Base-by-base conservation (phyloP, 2,888 invertebrate species). In the Lypha dubia region DNA sequence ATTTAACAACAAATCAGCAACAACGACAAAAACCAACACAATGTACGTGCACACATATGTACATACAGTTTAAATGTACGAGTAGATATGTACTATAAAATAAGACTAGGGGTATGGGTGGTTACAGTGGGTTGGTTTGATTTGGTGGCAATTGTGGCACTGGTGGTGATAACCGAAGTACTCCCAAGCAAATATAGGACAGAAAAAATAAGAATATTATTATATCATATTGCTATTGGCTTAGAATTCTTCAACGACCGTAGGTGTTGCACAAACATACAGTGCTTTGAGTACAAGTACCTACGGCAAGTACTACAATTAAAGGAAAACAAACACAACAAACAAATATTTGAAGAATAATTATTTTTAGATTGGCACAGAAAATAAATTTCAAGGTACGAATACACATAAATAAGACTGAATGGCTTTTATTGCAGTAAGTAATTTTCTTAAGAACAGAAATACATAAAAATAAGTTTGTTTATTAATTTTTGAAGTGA, bases 351-450 rank as follows among this genome's bases (percentile, higher is more conserved):
- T 56, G 5, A 22, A 41, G 58, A 35, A 8, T 17, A 38, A 70
- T 62, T 58, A 71, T 71, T 76, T 71, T 65, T 71, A 82, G 65
- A 82, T 24, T 82, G 67, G 32, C 76, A 76, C 44, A 67, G 32
- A 63, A 70, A 63, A 62, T 22, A 56, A 2, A 67, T 67, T 76
- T 76, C 44, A 76, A 76, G 65, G 65, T 46, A 56, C 24, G 8
- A 20, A 15, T 24, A 32, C n/a, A n/a, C n/a, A n/a, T 38, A 22
- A 62, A 20, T 13, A 38, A 22, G 22, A 9, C 38, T 17, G n/a
- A 68, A 22, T 0, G 4, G 3, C n/a, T 68, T 22, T 15, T 13
- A 17, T 44, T 32, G 28, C n/a, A 44, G 15, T 8, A n/a, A 15
- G n/a, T 8, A 44, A 22, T 63, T 63, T 24, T 44, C 13, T 8